Base-by-base conservation (phyloP, 2,113 vertebrate species). In the Leiothrix lutea region DNA sequence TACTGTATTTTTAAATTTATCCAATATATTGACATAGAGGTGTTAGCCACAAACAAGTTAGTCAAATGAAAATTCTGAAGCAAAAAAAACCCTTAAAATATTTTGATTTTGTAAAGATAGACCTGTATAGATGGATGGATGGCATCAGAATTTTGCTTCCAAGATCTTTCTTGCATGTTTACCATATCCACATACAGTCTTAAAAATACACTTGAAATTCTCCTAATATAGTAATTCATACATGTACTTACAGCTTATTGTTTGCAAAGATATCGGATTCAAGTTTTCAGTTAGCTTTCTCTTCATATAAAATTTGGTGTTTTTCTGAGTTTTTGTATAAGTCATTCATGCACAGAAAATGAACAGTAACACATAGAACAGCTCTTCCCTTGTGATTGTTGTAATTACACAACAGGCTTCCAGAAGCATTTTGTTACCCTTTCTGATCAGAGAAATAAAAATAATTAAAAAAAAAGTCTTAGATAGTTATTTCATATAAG, bases 231-330 rank as follows among this genome's bases (percentile, higher is more conserved):
- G 3, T 35, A 38, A 48, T 40, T 72, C 29, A 71, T 26, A 35
- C 10, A 35, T 14, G 5, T 6, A 17, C 1, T 1, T n/a, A 33
- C 7, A 61, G 38, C 8, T 44, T 72, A 26, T 17, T 2, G 36
- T 25, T 70, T 45, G 6, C 22, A 87, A 81, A 80, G 78, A 14
- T 26, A 75, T 62, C 21, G 79, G 26, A 48, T 29, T 89, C 45
- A 57, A 47, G 40, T 54, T 87, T 28, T 42, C n/a, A 79, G 36
- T 56, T 25, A 62, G 40, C 50, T 54, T 71, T 38, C 15, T 70
- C 23, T 71, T 53, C 10, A 22, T 14, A 57, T 33, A 72, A 67
- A 56, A 3, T 45, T 24, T 23, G 15, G 31, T 3, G 35, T 60
- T 81, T 22, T 45, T 88, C 5, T 35, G 13, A 82, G 16, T 21